Evolutionary conservation across 1,140 invertebrate genomes (phyloP), one percentile per base, ranked within the genome.

Genomic region (Homalodisca vitripennis): DNA sequence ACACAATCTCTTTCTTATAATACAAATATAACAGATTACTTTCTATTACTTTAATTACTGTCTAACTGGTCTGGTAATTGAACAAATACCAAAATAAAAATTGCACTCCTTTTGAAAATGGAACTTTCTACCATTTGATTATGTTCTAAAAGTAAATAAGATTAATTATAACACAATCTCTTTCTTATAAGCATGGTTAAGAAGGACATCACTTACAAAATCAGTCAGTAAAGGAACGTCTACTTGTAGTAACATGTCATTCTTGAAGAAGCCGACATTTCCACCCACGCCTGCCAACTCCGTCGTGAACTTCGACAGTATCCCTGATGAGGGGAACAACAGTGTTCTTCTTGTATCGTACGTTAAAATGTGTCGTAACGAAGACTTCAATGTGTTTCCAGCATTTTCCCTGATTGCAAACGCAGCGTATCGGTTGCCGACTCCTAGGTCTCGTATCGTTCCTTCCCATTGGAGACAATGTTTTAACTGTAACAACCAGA

Each of bases 211-310:
- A 82, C 85, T 85, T 81, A 93, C 91, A 75, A 89, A 77, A 75
- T 87, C 87, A 0, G 26, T 82, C 14, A 84, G 73, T 0, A 92
- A 78, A 22, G 86, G 82, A 75, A 87, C 81, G 77, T 94, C 95
- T n/a, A 84, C 81, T 82, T 97, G 92, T 6, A 92, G 77, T 65
- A 86, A 84, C 26, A 92, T 75, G 76, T 96, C 93, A 72, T 92
- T 91, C 79, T 94, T 94, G 1, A 94, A 75, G 79, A 93, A 95
- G 22, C 90, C 89, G 32, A 94, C 87, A 78, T 94, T 89, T 2
- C 95, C 95, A 24, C 93, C 94, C 0, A 96, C 78, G 0, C 95
- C 93, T 55, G 94, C 92, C 77, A 92, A 81, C 84, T 97, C 94
- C 72, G 89, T 84, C 6, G 82, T 85, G 64, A 88, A 81, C 77